Base-by-base conservation (phyloP, 2,888 invertebrate genomes). In the Pherbina coryleti region DNA sequence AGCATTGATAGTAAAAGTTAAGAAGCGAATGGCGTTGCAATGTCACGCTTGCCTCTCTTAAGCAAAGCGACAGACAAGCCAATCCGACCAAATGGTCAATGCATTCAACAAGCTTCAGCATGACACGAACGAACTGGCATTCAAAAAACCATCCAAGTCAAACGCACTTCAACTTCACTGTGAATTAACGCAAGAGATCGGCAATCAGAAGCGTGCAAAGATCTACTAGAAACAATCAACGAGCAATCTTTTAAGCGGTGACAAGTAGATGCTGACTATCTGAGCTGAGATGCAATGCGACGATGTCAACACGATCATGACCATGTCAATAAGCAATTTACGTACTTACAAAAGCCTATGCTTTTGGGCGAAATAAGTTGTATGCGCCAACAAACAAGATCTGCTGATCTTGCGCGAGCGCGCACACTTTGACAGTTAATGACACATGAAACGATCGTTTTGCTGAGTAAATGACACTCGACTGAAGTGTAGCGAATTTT, bases 401-500 rank as follows among this genome's bases (percentile, higher is more conserved):
- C 31, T 44, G 49, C 28, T 25, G 49, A 9, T 14, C 17, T 44
- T 34, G n/a, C n/a, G 17, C 17, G 7, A 19, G 14, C 11, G 62
- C 67, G 72, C 72, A 72, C 78, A 64, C 79, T 75, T 70, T 79
- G 79, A 79, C 79, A 79, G 80, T 79, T 80, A 80, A 80, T 79
- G 80, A 79, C 80, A 79, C 79, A 75, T 80, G 78, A 76, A 80
- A 79, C 77, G 79, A 80, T 80, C 77, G 76, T 78, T 80, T 79
- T 75, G 76, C 74, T 77, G 62, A 76, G 60, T 79, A 82, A 78
- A 66, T 79, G 75, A 67, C 75, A 79, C 79, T 78, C 80, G 80
- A 83, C 79, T 82, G 81, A 82, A 82, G 82, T 83, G 81, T 80
- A 79, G 34, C 34, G 37, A 74, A 51, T 66, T 60, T 55, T 55